phyloP scores from a whole-genome alignment of 2,113 vertebrate genomes.

The Turnix velox region DNA sequence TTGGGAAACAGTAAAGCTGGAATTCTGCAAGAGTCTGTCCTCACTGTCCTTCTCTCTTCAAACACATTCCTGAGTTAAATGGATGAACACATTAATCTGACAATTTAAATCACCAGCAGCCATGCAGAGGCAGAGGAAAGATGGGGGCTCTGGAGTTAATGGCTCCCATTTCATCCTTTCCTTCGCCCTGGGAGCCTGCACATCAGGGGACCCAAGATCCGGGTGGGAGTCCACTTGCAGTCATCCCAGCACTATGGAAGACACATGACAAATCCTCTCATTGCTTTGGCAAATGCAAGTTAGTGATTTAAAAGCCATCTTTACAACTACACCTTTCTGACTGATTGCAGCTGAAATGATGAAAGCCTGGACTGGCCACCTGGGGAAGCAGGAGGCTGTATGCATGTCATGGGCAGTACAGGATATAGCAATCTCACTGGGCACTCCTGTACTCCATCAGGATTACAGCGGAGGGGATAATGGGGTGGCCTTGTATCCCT shows the following conservation, averaged over 20 bases:
- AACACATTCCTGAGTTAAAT: not conserved
- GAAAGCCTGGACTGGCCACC: not conserved
- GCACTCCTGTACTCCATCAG: not conserved
- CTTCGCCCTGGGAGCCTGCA: not conserved
- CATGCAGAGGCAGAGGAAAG: not conserved
- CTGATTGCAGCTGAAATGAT: not conserved
- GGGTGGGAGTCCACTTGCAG: not conserved
- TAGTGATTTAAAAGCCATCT: not conserved
- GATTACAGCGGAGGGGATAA: not conserved
- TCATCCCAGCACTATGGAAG: not conserved
- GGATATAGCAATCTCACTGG: not conserved
- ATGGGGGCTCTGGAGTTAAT: fast-evolving
- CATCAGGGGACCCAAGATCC: not conserved
- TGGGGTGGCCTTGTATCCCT: fast-evolving
- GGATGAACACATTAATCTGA: not conserved
- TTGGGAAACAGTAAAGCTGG: not conserved
- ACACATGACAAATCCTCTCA: not conserved
- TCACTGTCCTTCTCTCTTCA: not conserved
- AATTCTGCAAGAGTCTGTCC: not conserved
- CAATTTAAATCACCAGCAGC: not conserved
- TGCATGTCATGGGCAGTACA: not conserved
- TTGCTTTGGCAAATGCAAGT: not conserved
- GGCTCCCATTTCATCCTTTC: not conserved
- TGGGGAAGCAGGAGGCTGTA: not conserved
- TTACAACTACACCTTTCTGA: not conserved